Evolutionary conservation across 2,888 invertebrate species (phyloP).

Genomic region (Eulithis prunata): DNA sequence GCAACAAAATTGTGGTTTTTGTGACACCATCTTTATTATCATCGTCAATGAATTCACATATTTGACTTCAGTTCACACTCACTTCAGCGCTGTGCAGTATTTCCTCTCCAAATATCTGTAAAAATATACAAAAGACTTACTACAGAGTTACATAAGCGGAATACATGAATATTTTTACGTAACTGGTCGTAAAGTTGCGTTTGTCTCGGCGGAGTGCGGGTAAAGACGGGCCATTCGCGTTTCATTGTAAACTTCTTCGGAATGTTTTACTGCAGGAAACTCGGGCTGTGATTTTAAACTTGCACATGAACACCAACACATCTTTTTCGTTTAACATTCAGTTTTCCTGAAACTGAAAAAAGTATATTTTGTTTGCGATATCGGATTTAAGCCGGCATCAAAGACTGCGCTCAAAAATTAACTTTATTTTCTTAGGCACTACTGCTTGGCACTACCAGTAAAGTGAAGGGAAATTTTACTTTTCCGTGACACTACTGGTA

Average conservation of each 20-base stretch:
- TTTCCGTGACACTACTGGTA: too few species aligned
- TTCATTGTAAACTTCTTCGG: conserved; percentile 40
- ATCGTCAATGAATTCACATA: too few species aligned
- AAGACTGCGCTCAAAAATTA: too few species aligned
- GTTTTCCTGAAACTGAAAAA: conserved; percentile 3
- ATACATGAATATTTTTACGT: conserved; percentile 56
- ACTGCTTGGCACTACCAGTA: too few species aligned
- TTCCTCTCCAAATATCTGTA: conserved; percentile 29
- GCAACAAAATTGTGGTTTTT: too few species aligned
- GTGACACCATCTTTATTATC: too few species aligned
- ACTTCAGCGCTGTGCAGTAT: background rate
- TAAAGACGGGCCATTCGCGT: conserved; percentile 38
- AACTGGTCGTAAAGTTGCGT: conserved; percentile 40
- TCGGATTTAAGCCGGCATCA: background rate
- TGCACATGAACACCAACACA: conserved; percentile 15
- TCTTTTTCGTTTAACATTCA: background rate
- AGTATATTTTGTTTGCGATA: background rate
- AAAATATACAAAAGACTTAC: conserved; percentile 44
- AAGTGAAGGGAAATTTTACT: too few species aligned
- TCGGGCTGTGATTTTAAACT: conserved; percentile 27
- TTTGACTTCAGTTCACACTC: too few species aligned
- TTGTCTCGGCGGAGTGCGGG: conserved; percentile 38
- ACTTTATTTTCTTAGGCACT: too few species aligned
- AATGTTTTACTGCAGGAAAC: conserved; percentile 35
- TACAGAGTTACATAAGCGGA: conserved; percentile 47